Conservation (phyloP, 2,113 vertebrate genomes). For the Brachyhypopomus gauderio region DNA sequence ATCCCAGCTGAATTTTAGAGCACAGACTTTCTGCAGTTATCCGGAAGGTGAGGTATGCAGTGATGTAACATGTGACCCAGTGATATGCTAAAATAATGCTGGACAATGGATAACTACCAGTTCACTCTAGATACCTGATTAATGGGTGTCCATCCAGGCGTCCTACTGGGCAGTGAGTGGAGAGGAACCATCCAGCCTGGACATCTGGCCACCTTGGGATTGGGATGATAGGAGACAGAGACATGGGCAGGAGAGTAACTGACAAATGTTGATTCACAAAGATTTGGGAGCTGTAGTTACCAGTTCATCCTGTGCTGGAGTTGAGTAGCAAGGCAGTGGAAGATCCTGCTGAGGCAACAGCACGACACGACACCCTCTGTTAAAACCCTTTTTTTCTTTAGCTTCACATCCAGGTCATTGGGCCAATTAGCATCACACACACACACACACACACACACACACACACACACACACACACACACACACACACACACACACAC, state of each 20-base stretch:
- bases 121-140: too few relatives aligned
- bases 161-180: too few relatives aligned
- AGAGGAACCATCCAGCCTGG: too few relatives aligned
- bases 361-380: conserved; percentile 52
- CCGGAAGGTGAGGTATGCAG: too few relatives aligned
- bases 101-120: too few relatives aligned
- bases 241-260: background rate
- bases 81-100: too few relatives aligned
- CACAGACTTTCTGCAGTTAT: too few relatives aligned
- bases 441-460: conserved; percentile 59
- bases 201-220: too few relatives aligned
- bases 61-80: too few relatives aligned
- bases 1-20: too few relatives aligned
- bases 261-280: background rate
- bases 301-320: conserved; percentile 13
- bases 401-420: conserved; percentile 59
- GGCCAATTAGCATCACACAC: conserved; percentile 63
- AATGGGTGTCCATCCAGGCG: too few relatives aligned
- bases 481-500: conserved; percentile 55
- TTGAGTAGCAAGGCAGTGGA: conserved; percentile 39
- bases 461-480: conserved; percentile 56
- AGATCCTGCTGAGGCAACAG: conserved; percentile 49
- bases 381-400: conserved; percentile 59
- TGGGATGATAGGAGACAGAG: background rate
- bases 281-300: conserved; percentile 34